These are phyloP conservation scores for Mesorhabditis belari DNA, from an alignment of 2,888 invertebrate species.

Conservation along the genomic window DNA sequence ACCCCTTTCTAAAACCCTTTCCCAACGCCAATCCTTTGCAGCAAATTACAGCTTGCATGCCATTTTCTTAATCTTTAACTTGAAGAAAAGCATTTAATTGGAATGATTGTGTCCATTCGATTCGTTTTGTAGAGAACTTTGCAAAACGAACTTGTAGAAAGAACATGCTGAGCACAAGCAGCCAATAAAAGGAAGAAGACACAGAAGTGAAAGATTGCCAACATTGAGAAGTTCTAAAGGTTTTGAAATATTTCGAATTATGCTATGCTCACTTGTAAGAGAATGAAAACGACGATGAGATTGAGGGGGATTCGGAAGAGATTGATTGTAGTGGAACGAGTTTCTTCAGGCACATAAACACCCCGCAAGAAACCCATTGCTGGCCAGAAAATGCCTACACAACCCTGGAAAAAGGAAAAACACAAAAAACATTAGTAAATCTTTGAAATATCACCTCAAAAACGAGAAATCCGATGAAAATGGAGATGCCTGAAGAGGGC, in stretches of 20 bases:
- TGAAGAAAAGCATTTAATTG: too few relatives aligned
- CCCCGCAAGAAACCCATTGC: conserved; percentile 56
- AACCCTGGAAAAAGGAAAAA: conserved; percentile 37
- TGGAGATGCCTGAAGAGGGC: conserved; percentile 38
- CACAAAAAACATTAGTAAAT: not conserved
- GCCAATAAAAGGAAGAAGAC: conserved; percentile 55
- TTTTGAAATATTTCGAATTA: not conserved
- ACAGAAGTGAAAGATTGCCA: conserved; percentile 57
- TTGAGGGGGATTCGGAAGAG: conserved; percentile 59
- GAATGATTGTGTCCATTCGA: too few relatives aligned
- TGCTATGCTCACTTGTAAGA: conserved; percentile 51
- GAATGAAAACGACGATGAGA: conserved; percentile 57
- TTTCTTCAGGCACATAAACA: conserved; percentile 57
- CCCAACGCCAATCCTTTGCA: too few relatives aligned
- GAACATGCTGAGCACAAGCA: conserved; percentile 38
- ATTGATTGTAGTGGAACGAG: conserved; percentile 59
- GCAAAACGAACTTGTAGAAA: conserved; percentile 29
- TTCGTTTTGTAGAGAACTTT: too few relatives aligned
- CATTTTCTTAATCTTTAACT: too few relatives aligned
- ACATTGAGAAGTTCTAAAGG: conserved; percentile 53
- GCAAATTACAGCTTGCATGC: too few relatives aligned
- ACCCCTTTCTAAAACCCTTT: too few relatives aligned
- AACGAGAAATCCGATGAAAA: conserved; percentile 57
- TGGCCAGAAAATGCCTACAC: conserved; percentile 60
- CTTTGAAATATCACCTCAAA: conserved; percentile 53